Base-by-base conservation (phyloP, 2,113 vertebrate species). In the Odocoileus hemionus region DNA sequence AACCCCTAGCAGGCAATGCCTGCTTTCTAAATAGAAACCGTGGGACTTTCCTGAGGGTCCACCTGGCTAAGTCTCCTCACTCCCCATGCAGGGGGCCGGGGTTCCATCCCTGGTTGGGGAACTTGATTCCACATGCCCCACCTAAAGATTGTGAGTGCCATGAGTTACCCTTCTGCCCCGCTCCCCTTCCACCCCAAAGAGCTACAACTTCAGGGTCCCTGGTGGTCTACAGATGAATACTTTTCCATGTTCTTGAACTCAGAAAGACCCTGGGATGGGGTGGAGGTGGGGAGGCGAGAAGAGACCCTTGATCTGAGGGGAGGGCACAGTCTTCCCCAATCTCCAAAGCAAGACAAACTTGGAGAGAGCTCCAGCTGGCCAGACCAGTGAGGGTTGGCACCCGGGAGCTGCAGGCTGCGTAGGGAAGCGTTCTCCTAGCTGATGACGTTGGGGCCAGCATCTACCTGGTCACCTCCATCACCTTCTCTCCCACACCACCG, bases 401-500 rank as follows among this genome's bases (percentile, higher is more conserved):
- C 45, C 67, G 25, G 33, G 28, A 11, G 55, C n/a, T 28, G 12
- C n/a, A 45, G 13, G 26, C 50, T 12, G 6, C 26, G 0, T 17
- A 50, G 25, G 94, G 36, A 86, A 76, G 86, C 64, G 0, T 39
- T 26, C 85, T 54, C 6, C 17, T 28, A 30, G 33, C 39, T 3
- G 8, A 54, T 1, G n/a, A 28, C 8, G 1, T 5, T 12, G 1
- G 33, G 28, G 23, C 28, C 10, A 15, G 8, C 17, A 13, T 12
- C 64, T 3, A 7, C 13, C 21, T 2, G 0, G 28, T 7, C 25
- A 7, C 84, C 10, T 2, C 14, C 11, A 1, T 30, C 6, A 36
- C 10, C 13, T 7, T 54, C 36, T 47, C 64, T n/a, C 13, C 55
- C 23, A 79, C 33, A 11, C 4, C 16, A 19, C 30, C 21, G 12